Percentiles rank a stretch among this genome's conserved stretches.
Evolutionary conservation across 2,797 vertebrate genomes (phyloP).

Genomic region (Lutjanus argentimaculatus): DNA sequence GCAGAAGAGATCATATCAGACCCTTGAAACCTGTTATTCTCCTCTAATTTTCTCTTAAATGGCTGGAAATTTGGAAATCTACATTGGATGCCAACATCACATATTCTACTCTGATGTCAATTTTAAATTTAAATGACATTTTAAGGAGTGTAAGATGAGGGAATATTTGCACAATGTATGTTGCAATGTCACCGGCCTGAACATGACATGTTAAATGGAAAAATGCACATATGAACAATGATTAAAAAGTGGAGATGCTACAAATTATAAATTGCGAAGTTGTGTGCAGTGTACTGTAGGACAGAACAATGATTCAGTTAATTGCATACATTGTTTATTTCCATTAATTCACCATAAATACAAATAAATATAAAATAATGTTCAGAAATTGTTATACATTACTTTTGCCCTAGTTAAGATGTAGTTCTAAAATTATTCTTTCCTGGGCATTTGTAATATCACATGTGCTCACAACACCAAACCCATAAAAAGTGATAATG

Average conservation of each 20-base stretch:
- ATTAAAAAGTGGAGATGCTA: not conserved
- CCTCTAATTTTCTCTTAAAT: not conserved
- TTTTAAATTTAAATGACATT: not conserved
- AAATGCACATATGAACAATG: not conserved
- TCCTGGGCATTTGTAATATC: not conserved
- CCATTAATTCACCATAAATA: slow-evolving; percentile 10
- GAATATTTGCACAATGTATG: not conserved
- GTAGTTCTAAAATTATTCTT: not conserved
- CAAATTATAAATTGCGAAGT: not conserved
- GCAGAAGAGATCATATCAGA: no score
- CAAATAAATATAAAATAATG: not conserved
- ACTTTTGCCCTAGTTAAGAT: not conserved
- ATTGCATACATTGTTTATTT: slow-evolving; percentile 48
- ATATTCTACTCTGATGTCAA: not conserved
- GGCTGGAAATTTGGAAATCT: not conserved
- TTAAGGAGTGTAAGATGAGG: not conserved
- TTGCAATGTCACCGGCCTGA: not conserved
- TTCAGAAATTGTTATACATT: slow-evolving; percentile 2
- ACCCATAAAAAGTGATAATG: not conserved
- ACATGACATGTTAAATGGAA: not conserved
- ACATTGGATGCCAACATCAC: not conserved
- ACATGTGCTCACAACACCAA: slow-evolving; percentile 10
- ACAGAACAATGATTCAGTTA: not conserved
- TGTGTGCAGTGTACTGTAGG: not conserved
- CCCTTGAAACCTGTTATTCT: not conserved